Evolutionary conservation across 2,888 invertebrate species (phyloP), one percentile per base, ranked within the genome.

Genomic region (Pecten maximus): DNA sequence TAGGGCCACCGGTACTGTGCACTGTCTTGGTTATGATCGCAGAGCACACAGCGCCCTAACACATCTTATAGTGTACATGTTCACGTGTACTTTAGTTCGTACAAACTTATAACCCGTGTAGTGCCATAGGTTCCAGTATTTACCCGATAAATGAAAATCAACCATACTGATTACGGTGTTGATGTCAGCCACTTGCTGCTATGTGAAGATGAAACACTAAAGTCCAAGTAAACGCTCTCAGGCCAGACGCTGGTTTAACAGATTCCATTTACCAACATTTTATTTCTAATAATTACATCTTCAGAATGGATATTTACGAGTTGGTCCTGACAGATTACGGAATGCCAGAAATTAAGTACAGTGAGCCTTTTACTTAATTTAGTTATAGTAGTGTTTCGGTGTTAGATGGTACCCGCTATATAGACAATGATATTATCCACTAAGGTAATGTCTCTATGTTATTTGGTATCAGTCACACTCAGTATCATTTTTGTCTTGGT

Each of bases 121-220:
- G 28, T 74, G 35, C 23, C 16, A 2, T n/a, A 74, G 74, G 28
- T 74, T 74, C 74, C 28, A 74, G 74, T 74, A 74, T 74, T 28
- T 74, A 74, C 74, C 35, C 74, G 35, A 35, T 74, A 74, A 74
- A 74, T 74, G 74, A 74, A 74, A 74, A 74, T 35, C 74, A 10
- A 74, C 35, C 74, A 28, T 74, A 74, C 74, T 12, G 35, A 74
- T 74, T 35, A 74, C 74, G 6, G 23, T n/a, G 4, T 6, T 60
- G 23, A 60, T 60, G 60, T 60, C 60, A 28, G 35, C 35, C 74
- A 74, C 8, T 74, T 35, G 74, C 23, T 6, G 23, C 60, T 74
- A 6, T 74, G 74, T 12, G 10, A 1, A 10, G 74, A 12, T 35
- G 74, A 23, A 74, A 1, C 74, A 74, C 35, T 74, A 6, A 35